Evolutionary conservation across 2,797 vertebrate genomes (phyloP).

Genomic region (Amniataba percoides): DNA sequence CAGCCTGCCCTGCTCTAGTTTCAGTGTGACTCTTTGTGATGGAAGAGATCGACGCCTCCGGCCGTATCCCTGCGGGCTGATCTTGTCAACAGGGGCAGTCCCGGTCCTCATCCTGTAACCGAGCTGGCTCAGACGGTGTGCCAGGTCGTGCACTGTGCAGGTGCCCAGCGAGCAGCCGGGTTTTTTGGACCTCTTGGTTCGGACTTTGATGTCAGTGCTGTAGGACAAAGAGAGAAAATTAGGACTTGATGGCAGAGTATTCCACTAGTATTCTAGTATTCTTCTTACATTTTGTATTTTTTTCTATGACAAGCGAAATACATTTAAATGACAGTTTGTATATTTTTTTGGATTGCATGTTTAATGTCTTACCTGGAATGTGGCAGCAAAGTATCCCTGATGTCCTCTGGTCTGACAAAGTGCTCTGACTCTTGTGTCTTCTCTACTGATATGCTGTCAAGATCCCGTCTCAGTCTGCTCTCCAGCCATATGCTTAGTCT

Average conservation of each 20-base stretch:
- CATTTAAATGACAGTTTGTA: background rate
- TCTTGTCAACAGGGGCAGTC: constrained; percentile 88
- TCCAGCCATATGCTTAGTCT: constrained; percentile 90
- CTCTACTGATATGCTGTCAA: constrained; percentile 76
- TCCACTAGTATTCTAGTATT: too few relatives aligned
- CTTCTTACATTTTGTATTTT: constrained; percentile 4
- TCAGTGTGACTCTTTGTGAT: constrained; percentile 67
- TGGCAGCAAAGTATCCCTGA: constrained; percentile 84
- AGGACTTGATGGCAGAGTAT: constrained; percentile 3
- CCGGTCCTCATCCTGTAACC: constrained; percentile 88
- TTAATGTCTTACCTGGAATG: constrained; percentile 88
- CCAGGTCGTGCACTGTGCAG: constrained; percentile 93
- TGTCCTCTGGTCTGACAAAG: constrained; percentile 87
- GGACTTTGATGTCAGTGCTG: constrained; percentile 85
- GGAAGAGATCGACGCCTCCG: constrained; percentile 88
- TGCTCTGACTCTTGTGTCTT: constrained; percentile 77
- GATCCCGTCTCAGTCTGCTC: constrained; percentile 88
- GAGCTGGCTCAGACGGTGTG: constrained; percentile 90
- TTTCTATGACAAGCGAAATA: constrained; percentile 21
- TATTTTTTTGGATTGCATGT: constrained; percentile 5
- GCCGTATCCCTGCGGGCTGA: constrained; percentile 94
- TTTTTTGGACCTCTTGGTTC: constrained; percentile 91
- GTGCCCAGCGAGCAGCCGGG: constrained; percentile 91
- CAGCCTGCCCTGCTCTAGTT: constrained; percentile 71
- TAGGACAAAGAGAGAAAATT: constrained; percentile 51